Evolutionary conservation across 1,140 invertebrate species (phyloP).

Genomic region (Trissolcus basalis): DNA sequence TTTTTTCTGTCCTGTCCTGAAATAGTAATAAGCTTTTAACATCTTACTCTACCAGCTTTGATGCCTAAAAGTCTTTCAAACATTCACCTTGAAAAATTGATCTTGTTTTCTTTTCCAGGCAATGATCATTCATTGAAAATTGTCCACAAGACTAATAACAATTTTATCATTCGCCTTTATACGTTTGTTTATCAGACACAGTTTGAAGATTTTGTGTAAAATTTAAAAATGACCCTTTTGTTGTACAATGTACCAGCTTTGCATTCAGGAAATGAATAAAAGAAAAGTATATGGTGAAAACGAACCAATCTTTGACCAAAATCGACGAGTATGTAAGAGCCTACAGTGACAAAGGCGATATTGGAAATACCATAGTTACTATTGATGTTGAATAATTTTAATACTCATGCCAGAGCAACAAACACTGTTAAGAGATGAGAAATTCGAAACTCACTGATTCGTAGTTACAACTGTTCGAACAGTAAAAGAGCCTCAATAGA

Average conservation of each 20-base stretch:
- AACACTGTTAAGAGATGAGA: slow-evolving; percentile 50
- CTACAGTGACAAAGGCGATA: slow-evolving; percentile 24
- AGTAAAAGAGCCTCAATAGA: slow-evolving; percentile 35
- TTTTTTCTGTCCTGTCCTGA: slow-evolving; percentile 1
- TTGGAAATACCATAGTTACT: slow-evolving; percentile 54
- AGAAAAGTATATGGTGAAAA: too few species aligned
- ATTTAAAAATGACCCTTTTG: too few species aligned
- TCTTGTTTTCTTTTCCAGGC: not conserved
- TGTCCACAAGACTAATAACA: too few species aligned
- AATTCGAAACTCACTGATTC: slow-evolving; percentile 49
- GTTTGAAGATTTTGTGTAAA: too few species aligned
- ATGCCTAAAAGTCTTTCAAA: slow-evolving; percentile 71
- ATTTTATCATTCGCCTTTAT: too few species aligned
- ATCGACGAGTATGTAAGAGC: slow-evolving; percentile 4
- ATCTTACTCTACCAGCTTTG: slow-evolving; percentile 50
- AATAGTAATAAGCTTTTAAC: not conserved
- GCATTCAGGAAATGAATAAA: too few species aligned
- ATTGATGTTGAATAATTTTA: slow-evolving; percentile 56
- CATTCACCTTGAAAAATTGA: slow-evolving; percentile 34
- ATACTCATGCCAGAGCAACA: slow-evolving; percentile 43
- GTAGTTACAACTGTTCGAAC: slow-evolving; percentile 41
- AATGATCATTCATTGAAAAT: too few species aligned
- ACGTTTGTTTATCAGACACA: too few species aligned
- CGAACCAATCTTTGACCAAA: too few species aligned
- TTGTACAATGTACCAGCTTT: too few species aligned